These are phyloP conservation scores for Ifrita kowaldi DNA, from an alignment of 2,113 vertebrate species.

Conservation along the genomic window DNA sequence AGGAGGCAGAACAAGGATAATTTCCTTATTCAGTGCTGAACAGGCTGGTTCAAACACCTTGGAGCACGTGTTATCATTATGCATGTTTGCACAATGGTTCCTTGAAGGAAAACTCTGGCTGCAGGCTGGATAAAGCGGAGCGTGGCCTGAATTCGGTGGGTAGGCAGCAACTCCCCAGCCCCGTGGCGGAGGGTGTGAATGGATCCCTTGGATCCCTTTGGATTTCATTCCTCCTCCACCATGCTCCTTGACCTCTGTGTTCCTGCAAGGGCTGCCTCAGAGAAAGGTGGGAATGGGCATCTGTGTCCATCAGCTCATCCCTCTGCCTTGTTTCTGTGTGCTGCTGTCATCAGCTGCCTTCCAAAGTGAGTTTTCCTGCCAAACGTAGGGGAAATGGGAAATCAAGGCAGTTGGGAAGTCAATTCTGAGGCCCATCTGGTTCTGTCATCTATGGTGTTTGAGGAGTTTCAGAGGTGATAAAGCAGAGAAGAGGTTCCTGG, in stretches of 20 bases:
- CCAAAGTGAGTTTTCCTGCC: background rate
- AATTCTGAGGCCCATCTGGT: background rate
- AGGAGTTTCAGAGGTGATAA: background rate
- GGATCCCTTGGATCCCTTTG: background rate
- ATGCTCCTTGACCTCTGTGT: accelerated
- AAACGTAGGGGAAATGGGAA: background rate
- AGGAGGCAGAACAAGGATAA: background rate
- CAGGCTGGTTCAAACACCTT: background rate
- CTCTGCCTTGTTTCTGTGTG: background rate
- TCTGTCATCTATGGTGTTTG: background rate
- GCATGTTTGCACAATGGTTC: background rate
- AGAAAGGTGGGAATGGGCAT: background rate
- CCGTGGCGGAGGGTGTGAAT: background rate
- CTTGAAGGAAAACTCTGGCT: background rate
- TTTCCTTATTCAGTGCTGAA: background rate
- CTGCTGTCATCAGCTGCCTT: background rate
- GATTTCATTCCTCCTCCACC: background rate
- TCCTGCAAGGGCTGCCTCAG: background rate
- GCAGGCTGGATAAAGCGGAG: background rate
- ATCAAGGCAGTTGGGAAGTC: background rate
- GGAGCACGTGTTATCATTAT: background rate
- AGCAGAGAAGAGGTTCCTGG: background rate
- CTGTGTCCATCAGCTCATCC: accelerated
- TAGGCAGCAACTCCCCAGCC: background rate
- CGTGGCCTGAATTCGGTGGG: background rate